These are phyloP conservation scores for Kuschelorhynchus macadamiae DNA, from an alignment of 2,888 invertebrate genomes.

Conservation along the genomic window DNA sequence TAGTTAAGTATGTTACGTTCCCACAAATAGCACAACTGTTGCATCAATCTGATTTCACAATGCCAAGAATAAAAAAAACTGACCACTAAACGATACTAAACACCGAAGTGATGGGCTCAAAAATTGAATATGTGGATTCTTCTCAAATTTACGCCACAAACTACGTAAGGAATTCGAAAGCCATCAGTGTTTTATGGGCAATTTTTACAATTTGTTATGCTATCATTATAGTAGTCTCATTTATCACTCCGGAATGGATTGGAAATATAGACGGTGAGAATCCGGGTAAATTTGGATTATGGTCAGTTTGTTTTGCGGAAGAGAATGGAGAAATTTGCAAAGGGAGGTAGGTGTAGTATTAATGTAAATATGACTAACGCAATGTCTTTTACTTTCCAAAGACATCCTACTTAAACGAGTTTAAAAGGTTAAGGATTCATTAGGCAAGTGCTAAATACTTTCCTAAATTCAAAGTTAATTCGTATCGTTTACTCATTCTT, in stretches of 20 bases:
- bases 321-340: conserved; percentile 86
- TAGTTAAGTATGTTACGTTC: conserved; percentile 36
- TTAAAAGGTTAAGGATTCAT: too few relatives aligned
- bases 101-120: conserved; percentile 80
- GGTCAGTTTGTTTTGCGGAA: conserved; percentile 88
- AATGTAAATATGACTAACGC: too few relatives aligned
- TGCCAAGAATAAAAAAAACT: conserved; percentile 3
- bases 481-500: too few relatives aligned
- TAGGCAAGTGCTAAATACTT: too few relatives aligned
- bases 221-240: conserved; percentile 94
- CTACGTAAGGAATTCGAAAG: conserved; percentile 93
- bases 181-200: conserved; percentile 97
- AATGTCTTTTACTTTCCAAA: too few relatives aligned
- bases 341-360: conserved; percentile 72
- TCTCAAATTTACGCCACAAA: conserved; percentile 92
- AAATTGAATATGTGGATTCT: conserved; percentile 93
- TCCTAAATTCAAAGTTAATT: too few relatives aligned
- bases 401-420: too few relatives aligned
- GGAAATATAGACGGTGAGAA: conserved; percentile 87
- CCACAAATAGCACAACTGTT: conserved; percentile 31
- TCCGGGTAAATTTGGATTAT: conserved; percentile 93
- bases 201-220: conserved; percentile 98
- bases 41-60: conserved; percentile 15
- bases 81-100: neutral
- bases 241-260: conserved; percentile 89